Evolutionary conservation across 2,113 vertebrate species (phyloP).

Genomic region (Cepphus grylle): DNA sequence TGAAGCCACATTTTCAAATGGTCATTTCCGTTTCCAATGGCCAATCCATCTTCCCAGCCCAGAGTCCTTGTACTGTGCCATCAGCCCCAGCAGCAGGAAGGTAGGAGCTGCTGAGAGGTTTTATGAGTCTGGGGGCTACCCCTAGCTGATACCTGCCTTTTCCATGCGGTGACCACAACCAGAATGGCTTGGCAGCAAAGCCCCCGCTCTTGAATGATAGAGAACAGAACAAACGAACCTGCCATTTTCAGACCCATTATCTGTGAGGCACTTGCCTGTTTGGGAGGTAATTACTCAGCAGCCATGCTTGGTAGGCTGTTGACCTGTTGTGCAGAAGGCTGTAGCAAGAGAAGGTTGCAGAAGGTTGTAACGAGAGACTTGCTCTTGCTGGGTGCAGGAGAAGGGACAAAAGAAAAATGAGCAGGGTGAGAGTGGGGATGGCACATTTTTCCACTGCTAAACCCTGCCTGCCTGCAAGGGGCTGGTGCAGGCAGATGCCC

Average conservation of each 20-base stretch:
- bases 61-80: background rate
- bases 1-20: background rate
- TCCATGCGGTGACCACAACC: background rate
- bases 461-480: background rate
- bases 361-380: background rate
- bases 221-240: background rate
- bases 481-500: background rate
- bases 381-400: background rate
- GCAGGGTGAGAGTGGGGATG: background rate
- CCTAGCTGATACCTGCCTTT: background rate
- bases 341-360: background rate
- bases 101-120: background rate
- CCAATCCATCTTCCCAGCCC: background rate
- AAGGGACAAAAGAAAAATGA: background rate
- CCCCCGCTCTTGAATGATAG: rapidly evolving
- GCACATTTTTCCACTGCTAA: background rate
- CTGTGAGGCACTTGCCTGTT: background rate
- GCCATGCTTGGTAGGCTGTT: background rate
- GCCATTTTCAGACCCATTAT: background rate
- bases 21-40: background rate
- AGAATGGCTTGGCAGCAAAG: background rate
- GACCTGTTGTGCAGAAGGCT: background rate
- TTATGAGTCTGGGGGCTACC: background rate
- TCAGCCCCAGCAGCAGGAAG: background rate
- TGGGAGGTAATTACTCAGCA: background rate